Conservation (phyloP, 2,797 vertebrate species). For the Spea hammondii region DNA sequence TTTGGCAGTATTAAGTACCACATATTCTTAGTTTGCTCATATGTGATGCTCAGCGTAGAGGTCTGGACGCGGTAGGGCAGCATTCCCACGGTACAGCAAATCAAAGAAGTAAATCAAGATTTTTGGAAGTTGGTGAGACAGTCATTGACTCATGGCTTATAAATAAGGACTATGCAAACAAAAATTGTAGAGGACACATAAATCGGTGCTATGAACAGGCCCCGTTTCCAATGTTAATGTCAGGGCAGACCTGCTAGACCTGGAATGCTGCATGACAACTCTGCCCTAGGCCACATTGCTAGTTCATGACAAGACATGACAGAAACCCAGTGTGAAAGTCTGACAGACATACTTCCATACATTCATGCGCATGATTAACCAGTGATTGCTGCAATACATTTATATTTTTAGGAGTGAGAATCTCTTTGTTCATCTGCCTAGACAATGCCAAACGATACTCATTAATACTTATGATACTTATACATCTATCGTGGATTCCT, state of each 20-base stretch:
- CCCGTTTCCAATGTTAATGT: constrained; percentile 6
- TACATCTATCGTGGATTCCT: too few relatives aligned
- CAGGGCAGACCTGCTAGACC: constrained; percentile 22
- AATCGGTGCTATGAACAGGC: neutral
- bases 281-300: constrained; percentile 2
- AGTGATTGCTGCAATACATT: too few relatives aligned
- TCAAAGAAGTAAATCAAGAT: neutral
- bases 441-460: too few relatives aligned
- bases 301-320: constrained; percentile 39
- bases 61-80: too few relatives aligned
- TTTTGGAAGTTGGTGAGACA: neutral
- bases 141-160: neutral
- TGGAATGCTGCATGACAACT: constrained; percentile 12
- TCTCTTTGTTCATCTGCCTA: too few relatives aligned
- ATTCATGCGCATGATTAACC: too few relatives aligned
- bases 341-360: neutral
- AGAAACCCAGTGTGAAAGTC: constrained; percentile 20
- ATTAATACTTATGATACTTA: too few relatives aligned
- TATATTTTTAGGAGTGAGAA: too few relatives aligned
- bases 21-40: too few relatives aligned
- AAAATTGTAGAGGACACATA: neutral
- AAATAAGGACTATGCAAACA: neutral
- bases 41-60: too few relatives aligned
- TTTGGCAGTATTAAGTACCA: too few relatives aligned
- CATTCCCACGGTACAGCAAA: neutral